Evolutionary conservation across 1,140 invertebrate species (phyloP), one percentile per base, ranked within the genome.

Genomic region (Anoplophora glabripennis): DNA sequence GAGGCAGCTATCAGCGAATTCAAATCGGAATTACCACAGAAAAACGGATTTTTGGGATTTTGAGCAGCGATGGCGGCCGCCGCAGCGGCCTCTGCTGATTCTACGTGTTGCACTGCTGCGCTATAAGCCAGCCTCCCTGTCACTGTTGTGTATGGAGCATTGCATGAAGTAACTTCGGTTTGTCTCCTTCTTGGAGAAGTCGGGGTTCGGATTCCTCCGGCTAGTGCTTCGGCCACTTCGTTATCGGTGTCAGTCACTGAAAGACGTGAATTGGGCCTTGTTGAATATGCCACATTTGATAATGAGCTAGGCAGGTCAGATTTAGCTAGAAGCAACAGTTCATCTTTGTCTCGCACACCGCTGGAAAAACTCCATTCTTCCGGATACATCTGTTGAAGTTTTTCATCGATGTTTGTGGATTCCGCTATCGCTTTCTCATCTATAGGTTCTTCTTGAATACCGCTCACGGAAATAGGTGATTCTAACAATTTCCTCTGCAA

Each of bases 331-430:
- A 82, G 68, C 66, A 82, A 75, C 52, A 83, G 75, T 56, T 83
- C 81, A 63, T 81, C 78, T 71, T 82, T 80, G 69, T 77, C 80
- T 67, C 79, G 77, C 63, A 80, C 79, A 75, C 81, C 83, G 68
- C 83, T 84, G 21, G 84, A 84, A 56, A 86, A 86, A n/a, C 79
- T 84, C 88, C 88, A 90, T 68, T 84, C 86, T 61, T 84, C 82
- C 1, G 82, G 78, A 61, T 87, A 88, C 45, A 89, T 81, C 69
- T 84, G 83, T 68, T 84, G 80, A 52, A 89, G 70, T 66, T 88
- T 83, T 71, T 88, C 84, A 65, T 88, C 86, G 65, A 88, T 83
- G 71, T 82, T 85, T 15, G 82, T 79, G 67, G 86, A 84, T 72
- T 86, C 84, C 11, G 80, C 79, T 36, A 84, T 71, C 42, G 77